These are phyloP conservation scores for Helarctos malayanus DNA, from an alignment of 2,797 vertebrate species.

Conservation along the genomic window DNA sequence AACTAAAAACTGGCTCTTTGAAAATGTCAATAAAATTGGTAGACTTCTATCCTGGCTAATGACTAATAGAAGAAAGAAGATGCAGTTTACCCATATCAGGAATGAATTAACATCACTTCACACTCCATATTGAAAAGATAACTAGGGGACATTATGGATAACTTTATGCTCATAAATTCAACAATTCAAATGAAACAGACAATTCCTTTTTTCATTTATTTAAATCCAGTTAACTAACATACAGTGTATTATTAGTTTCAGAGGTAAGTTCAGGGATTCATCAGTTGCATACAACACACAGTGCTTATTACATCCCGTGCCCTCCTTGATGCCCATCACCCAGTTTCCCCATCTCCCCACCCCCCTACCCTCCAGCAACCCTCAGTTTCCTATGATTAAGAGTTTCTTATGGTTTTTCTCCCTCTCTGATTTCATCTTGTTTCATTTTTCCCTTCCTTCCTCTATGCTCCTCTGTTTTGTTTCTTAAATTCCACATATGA, in stretches of 20 bases:
- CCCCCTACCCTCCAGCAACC: background rate
- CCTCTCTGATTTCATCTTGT: background rate
- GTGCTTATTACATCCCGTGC: background rate
- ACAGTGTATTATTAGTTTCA: background rate
- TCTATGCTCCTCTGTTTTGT: background rate
- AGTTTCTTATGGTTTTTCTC: background rate
- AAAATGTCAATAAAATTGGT: background rate
- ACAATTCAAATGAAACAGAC: background rate
- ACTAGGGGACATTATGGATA: background rate
- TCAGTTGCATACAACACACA: background rate
- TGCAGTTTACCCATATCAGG: background rate
- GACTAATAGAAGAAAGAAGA: background rate
- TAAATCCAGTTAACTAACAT: background rate
- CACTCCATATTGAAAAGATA: background rate
- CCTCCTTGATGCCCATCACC: background rate
- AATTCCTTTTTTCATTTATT: background rate
- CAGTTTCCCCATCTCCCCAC: accelerated
- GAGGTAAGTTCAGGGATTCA: background rate
- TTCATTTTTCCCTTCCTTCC: background rate
- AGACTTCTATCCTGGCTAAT: background rate
- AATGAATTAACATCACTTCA: background rate
- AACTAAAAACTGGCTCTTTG: background rate
- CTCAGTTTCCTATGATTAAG: background rate
- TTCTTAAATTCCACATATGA: background rate
- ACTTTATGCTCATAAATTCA: background rate